Evolutionary conservation across 37 sponge, comb jelly and placozoan species (phyloP).

Genomic region (Spongilla lacustris): DNA sequence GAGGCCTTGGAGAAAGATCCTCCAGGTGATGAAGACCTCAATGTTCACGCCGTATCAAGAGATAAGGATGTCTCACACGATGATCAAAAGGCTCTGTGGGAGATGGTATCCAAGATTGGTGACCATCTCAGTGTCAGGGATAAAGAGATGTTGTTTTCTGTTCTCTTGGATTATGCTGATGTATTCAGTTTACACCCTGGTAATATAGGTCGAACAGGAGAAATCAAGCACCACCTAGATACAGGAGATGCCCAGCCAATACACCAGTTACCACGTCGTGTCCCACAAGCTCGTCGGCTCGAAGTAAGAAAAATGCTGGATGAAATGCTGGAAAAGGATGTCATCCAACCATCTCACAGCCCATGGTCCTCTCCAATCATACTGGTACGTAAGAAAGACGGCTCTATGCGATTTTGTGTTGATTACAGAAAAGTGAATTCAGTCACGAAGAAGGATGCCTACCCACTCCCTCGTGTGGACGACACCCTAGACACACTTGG

Average conservation of each 20-base stretch:
- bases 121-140: background rate
- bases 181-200: constrained; percentile 5
- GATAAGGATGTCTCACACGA: background rate
- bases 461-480: constrained; percentile 49
- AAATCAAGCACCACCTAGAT: constrained; percentile 35
- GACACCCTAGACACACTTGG: constrained; percentile 29
- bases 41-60: background rate
- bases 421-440: constrained; percentile 34
- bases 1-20: background rate
- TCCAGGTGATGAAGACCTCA: background rate
- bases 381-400: constrained; percentile 25
- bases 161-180: constrained; percentile 4
- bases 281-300: constrained; percentile 24
- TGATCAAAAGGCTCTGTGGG: constrained; percentile 2
- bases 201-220: constrained; percentile 17
- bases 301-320: constrained; percentile 32
- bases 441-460: constrained; percentile 35
- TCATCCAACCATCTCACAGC: constrained; percentile 17
- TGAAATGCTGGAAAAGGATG: constrained; percentile 32
- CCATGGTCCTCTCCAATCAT: constrained; percentile 39
- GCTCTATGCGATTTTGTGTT: constrained; percentile 22
- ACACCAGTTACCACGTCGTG: constrained; percentile 41
- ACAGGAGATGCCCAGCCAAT: constrained; percentile 61
- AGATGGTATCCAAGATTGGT: background rate
- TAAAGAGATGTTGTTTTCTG: background rate